phyloP scores from a whole-genome alignment of 2,888 invertebrate species.

The Mimumesa dahlbomi region DNA sequence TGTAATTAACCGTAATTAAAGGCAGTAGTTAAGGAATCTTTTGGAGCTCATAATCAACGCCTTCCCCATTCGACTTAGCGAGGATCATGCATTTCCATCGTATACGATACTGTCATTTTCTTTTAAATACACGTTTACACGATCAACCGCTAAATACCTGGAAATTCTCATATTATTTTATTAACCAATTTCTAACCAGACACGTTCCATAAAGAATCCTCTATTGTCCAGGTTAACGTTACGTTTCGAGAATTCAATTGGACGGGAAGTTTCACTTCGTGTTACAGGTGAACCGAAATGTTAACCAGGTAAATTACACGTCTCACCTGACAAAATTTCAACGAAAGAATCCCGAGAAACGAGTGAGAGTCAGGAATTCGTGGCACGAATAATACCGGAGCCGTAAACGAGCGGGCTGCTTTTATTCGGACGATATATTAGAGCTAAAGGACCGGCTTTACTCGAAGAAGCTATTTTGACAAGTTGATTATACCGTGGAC shows the following conservation, averaged over 20 bases:
- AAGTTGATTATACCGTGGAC: conserved; percentile 66
- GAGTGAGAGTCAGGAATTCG: not conserved
- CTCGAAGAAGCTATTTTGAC: conserved; percentile 62
- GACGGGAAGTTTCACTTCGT: not conserved
- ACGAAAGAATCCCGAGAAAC: not conserved
- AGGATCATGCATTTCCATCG: no score
- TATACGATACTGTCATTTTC: no score
- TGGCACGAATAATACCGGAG: not conserved
- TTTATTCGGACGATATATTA: conserved; percentile 47
- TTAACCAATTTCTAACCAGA: no score
- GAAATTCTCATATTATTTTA: no score
- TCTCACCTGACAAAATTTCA: not conserved
- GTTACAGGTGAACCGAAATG: not conserved
- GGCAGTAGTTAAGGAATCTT: conserved; percentile 63
- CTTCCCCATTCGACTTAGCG: conserved; percentile 60
- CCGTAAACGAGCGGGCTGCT: conserved; percentile 12
- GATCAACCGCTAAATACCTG: no score
- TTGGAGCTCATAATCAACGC: conserved; percentile 64
- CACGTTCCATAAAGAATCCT: no score
- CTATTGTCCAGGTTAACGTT: no score
- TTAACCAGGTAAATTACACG: conserved; percentile 2
- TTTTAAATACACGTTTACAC: no score
- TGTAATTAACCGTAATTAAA: conserved; percentile 69
- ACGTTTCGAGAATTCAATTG: not conserved
- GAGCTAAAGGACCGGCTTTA: conserved; percentile 33